phyloP scores from a whole-genome alignment of 2,113 vertebrate genomes.

The Prinia subflava region DNA sequence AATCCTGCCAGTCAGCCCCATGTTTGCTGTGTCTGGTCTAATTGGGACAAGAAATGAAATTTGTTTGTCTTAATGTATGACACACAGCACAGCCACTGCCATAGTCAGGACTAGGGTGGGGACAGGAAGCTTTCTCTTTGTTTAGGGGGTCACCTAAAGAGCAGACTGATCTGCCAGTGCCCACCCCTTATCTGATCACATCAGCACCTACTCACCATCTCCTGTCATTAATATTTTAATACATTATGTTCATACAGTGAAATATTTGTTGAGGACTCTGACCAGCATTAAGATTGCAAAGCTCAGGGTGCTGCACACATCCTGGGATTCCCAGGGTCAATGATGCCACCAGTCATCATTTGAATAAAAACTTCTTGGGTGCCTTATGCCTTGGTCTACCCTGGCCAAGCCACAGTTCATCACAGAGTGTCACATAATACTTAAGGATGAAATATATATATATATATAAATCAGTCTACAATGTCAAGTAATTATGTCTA shows the following conservation, averaged over 20 bases:
- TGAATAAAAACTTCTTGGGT: background rate
- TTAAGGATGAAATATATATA: background rate
- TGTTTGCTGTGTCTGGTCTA: background rate
- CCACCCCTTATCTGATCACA: background rate
- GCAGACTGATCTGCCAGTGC: background rate
- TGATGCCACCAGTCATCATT: background rate
- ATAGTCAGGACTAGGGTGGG: background rate
- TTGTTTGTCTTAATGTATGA: background rate
- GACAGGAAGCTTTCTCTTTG: background rate
- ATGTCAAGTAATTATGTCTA: background rate
- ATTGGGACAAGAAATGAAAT: background rate
- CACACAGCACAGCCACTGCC: background rate
- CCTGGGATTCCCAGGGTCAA: background rate
- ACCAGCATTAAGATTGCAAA: background rate
- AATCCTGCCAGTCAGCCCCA: background rate
- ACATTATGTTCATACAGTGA: background rate
- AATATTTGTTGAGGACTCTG: background rate
- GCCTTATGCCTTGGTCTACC: background rate
- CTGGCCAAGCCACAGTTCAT: background rate
- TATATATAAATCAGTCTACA: background rate
- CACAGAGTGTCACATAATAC: background rate
- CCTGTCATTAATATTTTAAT: background rate
- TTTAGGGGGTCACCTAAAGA: background rate
- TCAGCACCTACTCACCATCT: background rate
- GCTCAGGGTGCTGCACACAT: accelerated